phyloP scores from a whole-genome alignment of 2,797 vertebrate genomes.

The Gambusia yucatana region DNA sequence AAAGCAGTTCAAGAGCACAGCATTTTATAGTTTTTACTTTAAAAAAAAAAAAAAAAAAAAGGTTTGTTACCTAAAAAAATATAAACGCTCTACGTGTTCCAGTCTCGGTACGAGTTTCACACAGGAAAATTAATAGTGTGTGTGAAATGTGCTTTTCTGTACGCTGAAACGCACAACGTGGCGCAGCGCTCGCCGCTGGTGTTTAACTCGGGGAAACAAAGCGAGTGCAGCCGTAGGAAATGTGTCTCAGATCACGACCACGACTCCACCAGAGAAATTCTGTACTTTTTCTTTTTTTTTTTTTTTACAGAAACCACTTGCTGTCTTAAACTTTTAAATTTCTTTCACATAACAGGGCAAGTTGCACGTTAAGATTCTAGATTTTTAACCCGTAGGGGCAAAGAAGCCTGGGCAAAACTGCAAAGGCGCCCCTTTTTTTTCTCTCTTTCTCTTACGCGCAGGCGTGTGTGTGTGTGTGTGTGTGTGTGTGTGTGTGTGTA shows the following conservation, averaged over 20 bases:
- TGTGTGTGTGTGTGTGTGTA: constrained; percentile 67
- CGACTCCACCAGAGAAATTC: constrained; percentile 63
- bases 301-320: constrained; percentile 35
- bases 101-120: background rate
- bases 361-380: constrained; percentile 72
- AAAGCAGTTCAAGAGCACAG: background rate
- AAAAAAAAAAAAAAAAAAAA: too few relatives aligned
- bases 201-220: constrained; percentile 72
- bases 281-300: constrained; percentile 29
- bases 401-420: constrained; percentile 65
- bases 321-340: constrained; percentile 47
- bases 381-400: constrained; percentile 73
- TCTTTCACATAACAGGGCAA: constrained; percentile 57
- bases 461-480: constrained; percentile 44
- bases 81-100: background rate
- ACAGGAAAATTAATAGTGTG: background rate
- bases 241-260: constrained; percentile 72
- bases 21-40: background rate
- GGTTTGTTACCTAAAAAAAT: background rate
- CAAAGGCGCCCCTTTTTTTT: constrained; percentile 34
- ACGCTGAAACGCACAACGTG: constrained; percentile 73
- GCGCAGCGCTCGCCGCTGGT: constrained; percentile 71
- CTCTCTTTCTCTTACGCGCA: constrained; percentile 61
- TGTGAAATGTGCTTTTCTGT: constrained; percentile 67
- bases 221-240: constrained; percentile 64